These are phyloP conservation scores for Prosopocoilus inquinatus DNA, from an alignment of 2,888 invertebrate genomes.

Conservation along the genomic window DNA sequence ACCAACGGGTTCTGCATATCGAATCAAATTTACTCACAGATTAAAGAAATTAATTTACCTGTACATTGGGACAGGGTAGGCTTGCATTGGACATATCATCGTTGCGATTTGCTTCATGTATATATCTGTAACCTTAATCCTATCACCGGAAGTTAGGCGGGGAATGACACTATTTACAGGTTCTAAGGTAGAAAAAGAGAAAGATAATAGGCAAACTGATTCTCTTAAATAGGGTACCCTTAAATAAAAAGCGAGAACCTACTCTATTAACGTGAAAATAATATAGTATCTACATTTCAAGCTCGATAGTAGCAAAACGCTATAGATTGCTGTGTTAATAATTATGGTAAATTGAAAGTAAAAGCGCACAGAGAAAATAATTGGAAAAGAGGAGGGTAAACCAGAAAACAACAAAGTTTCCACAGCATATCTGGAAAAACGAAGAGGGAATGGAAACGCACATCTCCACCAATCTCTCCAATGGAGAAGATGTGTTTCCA, in stretches of 20 bases:
- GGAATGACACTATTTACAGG: constrained; percentile 57
- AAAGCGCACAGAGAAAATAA: no score
- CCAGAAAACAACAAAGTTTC: no score
- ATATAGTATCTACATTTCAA: no score
- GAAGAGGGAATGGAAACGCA: no score
- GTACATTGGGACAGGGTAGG: constrained; percentile 60
- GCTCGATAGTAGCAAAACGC: no score
- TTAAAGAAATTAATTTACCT: constrained; percentile 47
- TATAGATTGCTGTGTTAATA: no score
- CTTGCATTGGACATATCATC: constrained; percentile 72
- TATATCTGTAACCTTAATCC: constrained; percentile 34
- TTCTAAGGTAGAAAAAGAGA: constrained; percentile 42
- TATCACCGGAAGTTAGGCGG: constrained; percentile 45
- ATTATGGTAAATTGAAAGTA: no score
- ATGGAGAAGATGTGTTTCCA: no score
- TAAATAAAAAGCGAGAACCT: neutral
- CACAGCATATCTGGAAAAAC: no score
- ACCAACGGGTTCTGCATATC: constrained; percentile 54
- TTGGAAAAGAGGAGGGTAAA: no score
- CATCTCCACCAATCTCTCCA: no score
- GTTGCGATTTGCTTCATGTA: constrained; percentile 50
- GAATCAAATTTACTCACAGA: neutral
- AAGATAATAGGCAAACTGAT: neutral
- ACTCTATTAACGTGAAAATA: no score
- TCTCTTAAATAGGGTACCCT: constrained; percentile 8